A percentile compares a stretch with the other conserved stretches of the same genome.
Conservation (phyloP, 2,888 invertebrate species). For the Sialis fuliginosa region DNA sequence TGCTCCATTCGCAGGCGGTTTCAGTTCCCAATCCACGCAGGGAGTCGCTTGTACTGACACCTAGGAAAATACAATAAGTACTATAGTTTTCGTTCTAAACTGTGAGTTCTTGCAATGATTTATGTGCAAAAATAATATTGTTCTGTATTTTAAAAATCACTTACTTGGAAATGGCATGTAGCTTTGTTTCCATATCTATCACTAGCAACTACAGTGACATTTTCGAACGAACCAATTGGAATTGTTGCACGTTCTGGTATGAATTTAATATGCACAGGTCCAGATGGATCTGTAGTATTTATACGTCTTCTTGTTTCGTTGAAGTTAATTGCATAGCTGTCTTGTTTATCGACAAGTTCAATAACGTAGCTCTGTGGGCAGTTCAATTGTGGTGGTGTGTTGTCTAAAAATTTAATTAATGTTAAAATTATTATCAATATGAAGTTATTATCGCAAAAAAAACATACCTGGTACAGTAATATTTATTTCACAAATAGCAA, state of each 20-base stretch:
- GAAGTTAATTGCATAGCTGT: conserved; percentile 79
- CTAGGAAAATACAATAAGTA: conserved; percentile 19
- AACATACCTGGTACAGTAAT: conserved; percentile 64
- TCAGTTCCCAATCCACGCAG: conserved; percentile 88
- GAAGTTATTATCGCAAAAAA: neutral
- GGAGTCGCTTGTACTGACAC: conserved; percentile 83
- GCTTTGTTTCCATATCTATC: conserved; percentile 80
- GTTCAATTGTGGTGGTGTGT: conserved; percentile 75
- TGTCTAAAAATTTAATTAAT: conserved; percentile 32
- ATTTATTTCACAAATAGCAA: conserved; percentile 91
- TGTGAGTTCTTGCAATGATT: too few species aligned
- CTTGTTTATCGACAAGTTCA: conserved; percentile 76
- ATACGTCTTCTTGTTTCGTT: conserved; percentile 74
- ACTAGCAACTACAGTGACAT: conserved; percentile 76
- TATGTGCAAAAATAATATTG: too few species aligned
- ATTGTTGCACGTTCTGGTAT: conserved; percentile 72
- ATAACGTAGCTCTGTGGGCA: conserved; percentile 91
- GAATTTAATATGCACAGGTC: conserved; percentile 68
- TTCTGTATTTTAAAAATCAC: neutral
- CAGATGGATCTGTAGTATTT: conserved; percentile 75
- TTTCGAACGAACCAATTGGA: conserved; percentile 73
- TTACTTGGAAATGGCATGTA: conserved; percentile 78
- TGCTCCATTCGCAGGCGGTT: conserved; percentile 75
- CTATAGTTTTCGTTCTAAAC: too few species aligned
- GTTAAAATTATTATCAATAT: neutral